These are phyloP conservation scores for Hyla sarda DNA, from an alignment of 2,113 vertebrate genomes.

Conservation along the genomic window DNA sequence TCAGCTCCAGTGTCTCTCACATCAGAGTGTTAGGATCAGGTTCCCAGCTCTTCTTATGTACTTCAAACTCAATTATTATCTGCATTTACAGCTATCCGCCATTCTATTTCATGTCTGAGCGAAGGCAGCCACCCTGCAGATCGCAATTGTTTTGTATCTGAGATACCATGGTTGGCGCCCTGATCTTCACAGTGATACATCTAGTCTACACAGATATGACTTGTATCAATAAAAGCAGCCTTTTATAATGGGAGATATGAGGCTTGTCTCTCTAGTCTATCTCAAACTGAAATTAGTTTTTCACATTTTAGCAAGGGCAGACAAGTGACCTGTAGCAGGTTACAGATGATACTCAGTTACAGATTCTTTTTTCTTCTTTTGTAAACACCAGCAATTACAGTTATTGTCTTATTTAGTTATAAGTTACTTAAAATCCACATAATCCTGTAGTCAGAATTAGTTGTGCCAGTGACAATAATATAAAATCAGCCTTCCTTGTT, in stretches of 20 bases:
- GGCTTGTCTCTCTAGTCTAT: slow-evolving; percentile 19
- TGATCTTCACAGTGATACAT: neutral
- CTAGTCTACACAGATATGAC: slow-evolving; percentile 13
- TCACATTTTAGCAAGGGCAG: neutral
- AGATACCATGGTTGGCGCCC: neutral
- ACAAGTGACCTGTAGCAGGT: neutral
- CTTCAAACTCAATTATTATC: slow-evolving; percentile 55
- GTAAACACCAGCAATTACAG: neutral
- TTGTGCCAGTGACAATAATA: neutral
- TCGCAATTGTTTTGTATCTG: slow-evolving; percentile 38
- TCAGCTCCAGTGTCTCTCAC: neutral
- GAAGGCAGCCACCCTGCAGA: slow-evolving; percentile 27
- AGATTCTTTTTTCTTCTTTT: neutral
- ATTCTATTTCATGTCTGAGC: slow-evolving; percentile 22
- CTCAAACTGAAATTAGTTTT: slow-evolving; percentile 19
- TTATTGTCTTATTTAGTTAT: neutral
- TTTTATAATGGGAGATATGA: slow-evolving; percentile 8
- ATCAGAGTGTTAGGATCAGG: neutral
- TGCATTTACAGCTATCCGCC: slow-evolving; percentile 38
- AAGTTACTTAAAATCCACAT: neutral
- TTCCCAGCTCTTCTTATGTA: slow-evolving; percentile 15
- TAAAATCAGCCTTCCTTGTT: neutral
- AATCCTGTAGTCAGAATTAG: neutral
- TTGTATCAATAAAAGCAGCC: slow-evolving; percentile 21
- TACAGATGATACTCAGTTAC: neutral